These are phyloP conservation scores for Operophtera brumata DNA, from an alignment of 2,888 invertebrate genomes.

Conservation along the genomic window DNA sequence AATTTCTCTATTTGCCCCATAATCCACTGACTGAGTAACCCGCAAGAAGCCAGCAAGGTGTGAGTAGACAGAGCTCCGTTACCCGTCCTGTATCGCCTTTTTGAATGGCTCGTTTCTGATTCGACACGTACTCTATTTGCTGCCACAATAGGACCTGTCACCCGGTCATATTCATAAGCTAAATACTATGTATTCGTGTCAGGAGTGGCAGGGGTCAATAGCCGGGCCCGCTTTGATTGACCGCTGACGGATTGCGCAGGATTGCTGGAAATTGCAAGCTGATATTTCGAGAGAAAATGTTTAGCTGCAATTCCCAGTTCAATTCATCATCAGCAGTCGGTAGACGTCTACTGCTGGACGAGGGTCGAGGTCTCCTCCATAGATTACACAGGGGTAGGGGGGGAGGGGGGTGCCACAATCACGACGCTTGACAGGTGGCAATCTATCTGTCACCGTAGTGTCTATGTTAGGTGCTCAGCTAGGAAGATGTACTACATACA, in stretches of 20 bases:
- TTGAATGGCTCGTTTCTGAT: conserved; percentile 68
- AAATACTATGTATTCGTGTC: conserved; percentile 67
- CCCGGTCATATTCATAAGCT: conserved; percentile 65
- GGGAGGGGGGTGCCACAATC: no score
- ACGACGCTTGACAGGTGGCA: no score
- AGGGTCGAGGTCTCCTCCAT: no score
- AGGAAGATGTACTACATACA: no score
- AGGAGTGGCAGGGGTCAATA: conserved; percentile 62
- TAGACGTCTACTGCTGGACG: no score
- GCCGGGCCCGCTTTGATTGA: conserved; percentile 39
- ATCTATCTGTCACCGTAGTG: no score
- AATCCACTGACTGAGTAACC: conserved; percentile 50
- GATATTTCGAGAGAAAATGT: no score
- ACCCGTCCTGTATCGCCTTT: conserved; percentile 73
- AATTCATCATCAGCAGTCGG: no score
- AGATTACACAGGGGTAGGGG: no score
- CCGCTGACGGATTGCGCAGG: conserved; percentile 24
- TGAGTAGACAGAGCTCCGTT: conserved; percentile 56
- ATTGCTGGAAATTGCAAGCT: conserved; percentile 3
- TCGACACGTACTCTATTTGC: conserved; percentile 72
- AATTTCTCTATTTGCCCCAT: conserved; percentile 39
- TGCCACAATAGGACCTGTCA: conserved; percentile 67
- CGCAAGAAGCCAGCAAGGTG: conserved; percentile 45
- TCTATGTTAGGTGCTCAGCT: no score
- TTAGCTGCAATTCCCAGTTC: no score